Conservation (phyloP, 2,797 vertebrate species). For the Hipposideros larvatus region DNA sequence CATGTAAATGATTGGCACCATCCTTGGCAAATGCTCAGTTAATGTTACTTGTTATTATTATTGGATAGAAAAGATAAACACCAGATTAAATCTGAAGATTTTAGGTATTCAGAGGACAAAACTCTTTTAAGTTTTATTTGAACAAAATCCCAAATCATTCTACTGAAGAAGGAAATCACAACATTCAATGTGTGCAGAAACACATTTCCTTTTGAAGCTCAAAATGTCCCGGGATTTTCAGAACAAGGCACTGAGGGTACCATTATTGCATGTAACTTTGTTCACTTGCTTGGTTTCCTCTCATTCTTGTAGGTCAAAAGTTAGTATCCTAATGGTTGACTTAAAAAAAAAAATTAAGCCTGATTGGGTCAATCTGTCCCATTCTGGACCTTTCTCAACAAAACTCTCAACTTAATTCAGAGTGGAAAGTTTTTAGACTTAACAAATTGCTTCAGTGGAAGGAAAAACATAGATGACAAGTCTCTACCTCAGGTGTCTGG, state of each 20-base stretch:
- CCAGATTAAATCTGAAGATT: background rate
- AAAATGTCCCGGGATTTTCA: slow-evolving; percentile 57
- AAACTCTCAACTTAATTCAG: background rate
- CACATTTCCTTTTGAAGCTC: slow-evolving; percentile 40
- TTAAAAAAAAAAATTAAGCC: background rate
- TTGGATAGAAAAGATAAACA: background rate
- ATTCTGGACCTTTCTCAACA: slow-evolving; percentile 32
- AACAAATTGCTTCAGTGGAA: background rate
- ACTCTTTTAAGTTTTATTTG: background rate
- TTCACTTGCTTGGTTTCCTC: slow-evolving; percentile 59
- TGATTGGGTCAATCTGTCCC: background rate
- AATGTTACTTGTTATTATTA: background rate
- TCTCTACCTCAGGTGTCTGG: background rate
- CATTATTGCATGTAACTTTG: background rate
- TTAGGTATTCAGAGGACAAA: slow-evolving; percentile 8
- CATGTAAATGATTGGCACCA: background rate
- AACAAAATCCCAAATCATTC: slow-evolving; percentile 40
- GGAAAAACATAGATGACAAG: background rate
- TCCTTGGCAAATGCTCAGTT: background rate
- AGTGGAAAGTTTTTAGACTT: background rate
- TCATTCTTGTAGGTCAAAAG: slow-evolving; percentile 35
- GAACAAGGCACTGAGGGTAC: slow-evolving; percentile 48
- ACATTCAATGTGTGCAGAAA: background rate
- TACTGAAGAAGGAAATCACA: slow-evolving; percentile 39
- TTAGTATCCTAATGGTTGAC: background rate